Percentiles rank a stretch among this genome's conserved stretches.
Conservation (phyloP, 37 sponge, comb jelly and placozoan species). For the Ianthella basta region DNA sequence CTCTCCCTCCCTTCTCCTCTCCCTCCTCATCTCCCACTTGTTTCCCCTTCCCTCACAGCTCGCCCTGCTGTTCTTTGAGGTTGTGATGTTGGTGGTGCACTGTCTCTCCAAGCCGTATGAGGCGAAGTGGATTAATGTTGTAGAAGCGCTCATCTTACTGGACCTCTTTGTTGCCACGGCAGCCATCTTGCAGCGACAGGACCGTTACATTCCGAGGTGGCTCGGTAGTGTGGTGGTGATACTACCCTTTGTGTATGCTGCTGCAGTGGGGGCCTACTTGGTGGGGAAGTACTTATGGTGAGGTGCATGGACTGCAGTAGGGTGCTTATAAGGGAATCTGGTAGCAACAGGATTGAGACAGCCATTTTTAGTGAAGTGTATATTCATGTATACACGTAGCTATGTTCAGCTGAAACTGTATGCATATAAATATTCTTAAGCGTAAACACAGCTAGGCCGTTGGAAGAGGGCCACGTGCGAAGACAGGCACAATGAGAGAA, state of each 20-base stretch:
- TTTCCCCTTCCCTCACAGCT: conserved; percentile 1
- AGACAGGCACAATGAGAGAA: too few species aligned
- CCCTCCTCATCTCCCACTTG: not conserved
- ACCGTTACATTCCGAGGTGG: not conserved
- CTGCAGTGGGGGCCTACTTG: not conserved
- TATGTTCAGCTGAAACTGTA: too few species aligned
- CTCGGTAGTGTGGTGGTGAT: not conserved
- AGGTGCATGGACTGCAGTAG: not conserved
- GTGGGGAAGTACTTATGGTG: not conserved
- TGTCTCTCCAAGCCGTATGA: conserved; percentile 2
- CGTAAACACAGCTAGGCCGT: too few species aligned
- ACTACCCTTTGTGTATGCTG: not conserved
- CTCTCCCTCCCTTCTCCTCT: not conserved
- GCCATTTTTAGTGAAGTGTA: too few species aligned
- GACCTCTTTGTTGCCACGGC: not conserved
- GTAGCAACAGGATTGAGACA: too few species aligned
- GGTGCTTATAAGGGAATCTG: too few species aligned
- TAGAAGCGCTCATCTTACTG: not conserved
- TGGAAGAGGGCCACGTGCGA: too few species aligned
- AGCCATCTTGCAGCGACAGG: not conserved
- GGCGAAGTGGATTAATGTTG: not conserved
- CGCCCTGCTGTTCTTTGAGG: not conserved
- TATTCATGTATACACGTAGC: too few species aligned
- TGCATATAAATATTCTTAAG: too few species aligned
- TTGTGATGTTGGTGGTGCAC: not conserved